These are phyloP conservation scores for Sebastes diaconus DNA, from an alignment of 2,797 vertebrate species.

Conservation along the genomic window DNA sequence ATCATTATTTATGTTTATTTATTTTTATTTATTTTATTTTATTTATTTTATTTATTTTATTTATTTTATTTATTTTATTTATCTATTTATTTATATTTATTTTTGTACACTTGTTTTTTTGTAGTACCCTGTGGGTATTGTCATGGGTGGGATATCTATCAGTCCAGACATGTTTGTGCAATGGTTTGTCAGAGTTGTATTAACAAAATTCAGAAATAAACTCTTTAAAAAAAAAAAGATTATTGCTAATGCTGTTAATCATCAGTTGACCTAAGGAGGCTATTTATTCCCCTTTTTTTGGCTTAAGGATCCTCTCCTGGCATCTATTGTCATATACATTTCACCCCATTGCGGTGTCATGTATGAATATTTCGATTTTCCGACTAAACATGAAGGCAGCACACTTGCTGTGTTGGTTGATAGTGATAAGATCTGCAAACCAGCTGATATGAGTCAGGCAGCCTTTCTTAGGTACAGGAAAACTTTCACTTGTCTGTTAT, in stretches of 20 bases:
- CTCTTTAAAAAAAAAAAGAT: no score
- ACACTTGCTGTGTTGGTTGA: constrained; percentile 3
- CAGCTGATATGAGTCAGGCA: constrained; percentile 54
- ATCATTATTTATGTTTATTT: no score
- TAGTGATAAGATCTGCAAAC: constrained; percentile 31
- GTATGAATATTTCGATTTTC: rapidly evolving
- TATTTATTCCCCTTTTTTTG: rapidly evolving
- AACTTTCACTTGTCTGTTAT: constrained; percentile 29
- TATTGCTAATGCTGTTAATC: neutral
- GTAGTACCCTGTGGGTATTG: no score
- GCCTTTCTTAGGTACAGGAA: constrained; percentile 3
- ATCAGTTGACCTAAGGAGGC: neutral
- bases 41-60: no score
- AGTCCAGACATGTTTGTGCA: no score
- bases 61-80: no score
- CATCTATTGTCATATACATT: rapidly evolving
- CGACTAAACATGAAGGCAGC: constrained; percentile 13
- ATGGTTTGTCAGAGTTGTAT: no score
- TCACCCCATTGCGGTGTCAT: neutral
- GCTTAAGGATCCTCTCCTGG: rapidly evolving
- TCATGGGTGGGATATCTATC: no score
- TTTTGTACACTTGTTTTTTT: no score
- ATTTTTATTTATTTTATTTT: no score
- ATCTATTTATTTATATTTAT: no score
- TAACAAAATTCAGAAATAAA: no score